These are phyloP conservation scores for Lonchura striata DNA, from an alignment of 2,113 vertebrate genomes.

Conservation along the genomic window DNA sequence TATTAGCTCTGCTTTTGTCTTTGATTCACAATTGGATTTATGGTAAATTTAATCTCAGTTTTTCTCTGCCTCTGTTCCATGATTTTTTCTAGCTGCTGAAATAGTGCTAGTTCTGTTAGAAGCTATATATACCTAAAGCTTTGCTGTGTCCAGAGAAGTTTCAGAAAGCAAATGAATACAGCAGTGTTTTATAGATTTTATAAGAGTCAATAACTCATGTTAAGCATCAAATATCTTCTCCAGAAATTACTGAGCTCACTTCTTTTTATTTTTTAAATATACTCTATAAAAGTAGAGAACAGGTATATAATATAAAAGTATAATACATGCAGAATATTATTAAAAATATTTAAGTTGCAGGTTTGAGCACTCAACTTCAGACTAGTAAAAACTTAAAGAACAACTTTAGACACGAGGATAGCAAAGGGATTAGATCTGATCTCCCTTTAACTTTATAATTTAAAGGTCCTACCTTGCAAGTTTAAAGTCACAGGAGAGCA, in stretches of 20 bases:
- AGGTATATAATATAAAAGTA: background rate
- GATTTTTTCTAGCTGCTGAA: background rate
- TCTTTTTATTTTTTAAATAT: background rate
- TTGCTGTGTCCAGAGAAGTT: background rate
- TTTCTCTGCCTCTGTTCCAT: background rate
- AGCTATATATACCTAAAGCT: background rate
- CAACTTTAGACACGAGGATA: background rate
- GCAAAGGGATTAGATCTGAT: background rate
- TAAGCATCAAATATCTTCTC: background rate
- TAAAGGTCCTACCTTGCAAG: background rate
- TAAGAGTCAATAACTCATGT: background rate
- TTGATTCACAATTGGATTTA: background rate
- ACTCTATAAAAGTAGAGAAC: background rate
- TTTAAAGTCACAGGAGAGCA: background rate
- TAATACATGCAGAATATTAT: background rate
- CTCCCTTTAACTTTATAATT: background rate
- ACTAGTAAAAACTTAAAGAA: background rate
- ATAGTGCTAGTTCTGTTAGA: background rate
- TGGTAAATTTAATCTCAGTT: background rate
- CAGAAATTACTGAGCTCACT: fast-evolving
- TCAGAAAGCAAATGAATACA: background rate
- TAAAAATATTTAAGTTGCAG: background rate
- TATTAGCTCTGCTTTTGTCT: background rate
- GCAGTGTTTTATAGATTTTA: background rate
- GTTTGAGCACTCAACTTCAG: background rate